phyloP scores from a whole-genome alignment of 92 coral and sea anemone species.

The Epizoanthus ramosus region DNA sequence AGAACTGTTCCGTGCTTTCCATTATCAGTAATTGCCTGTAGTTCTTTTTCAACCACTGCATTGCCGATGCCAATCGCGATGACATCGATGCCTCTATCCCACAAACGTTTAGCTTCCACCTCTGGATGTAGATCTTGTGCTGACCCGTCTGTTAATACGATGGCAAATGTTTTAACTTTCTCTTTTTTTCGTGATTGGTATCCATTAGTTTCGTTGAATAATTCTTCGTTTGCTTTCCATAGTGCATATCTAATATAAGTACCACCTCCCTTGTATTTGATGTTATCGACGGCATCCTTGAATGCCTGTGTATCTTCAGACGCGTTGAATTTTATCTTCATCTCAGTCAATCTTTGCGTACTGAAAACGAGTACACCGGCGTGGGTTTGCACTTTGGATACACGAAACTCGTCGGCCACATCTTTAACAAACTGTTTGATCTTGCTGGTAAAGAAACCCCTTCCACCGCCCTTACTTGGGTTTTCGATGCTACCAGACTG shows the following conservation, averaged over 20 bases:
- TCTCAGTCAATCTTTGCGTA: background rate
- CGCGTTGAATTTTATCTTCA: background rate
- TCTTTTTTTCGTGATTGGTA: background rate
- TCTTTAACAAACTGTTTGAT: constrained; percentile 7
- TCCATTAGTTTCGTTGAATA: background rate
- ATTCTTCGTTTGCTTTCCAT: background rate
- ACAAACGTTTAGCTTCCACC: background rate
- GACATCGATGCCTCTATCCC: background rate
- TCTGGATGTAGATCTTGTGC: background rate
- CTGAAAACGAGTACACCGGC: constrained; percentile 21
- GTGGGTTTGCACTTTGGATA: background rate
- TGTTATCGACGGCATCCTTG: background rate
- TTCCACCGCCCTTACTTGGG: no score
- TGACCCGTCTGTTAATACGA: background rate
- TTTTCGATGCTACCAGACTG: constrained; percentile 12
- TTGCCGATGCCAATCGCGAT: background rate
- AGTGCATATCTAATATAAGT: constrained; percentile 1
- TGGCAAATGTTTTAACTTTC: background rate
- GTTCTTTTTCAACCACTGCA: no score
- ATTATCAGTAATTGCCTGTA: no score
- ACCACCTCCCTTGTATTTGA: background rate
- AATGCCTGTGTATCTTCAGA: background rate
- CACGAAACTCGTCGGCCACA: constrained; percentile 1
- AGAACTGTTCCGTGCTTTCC: no score
- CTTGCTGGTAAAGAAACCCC: background rate